These are phyloP conservation scores for Mustelus asterias DNA, from an alignment of 2,113 vertebrate species.

Conservation along the genomic window DNA sequence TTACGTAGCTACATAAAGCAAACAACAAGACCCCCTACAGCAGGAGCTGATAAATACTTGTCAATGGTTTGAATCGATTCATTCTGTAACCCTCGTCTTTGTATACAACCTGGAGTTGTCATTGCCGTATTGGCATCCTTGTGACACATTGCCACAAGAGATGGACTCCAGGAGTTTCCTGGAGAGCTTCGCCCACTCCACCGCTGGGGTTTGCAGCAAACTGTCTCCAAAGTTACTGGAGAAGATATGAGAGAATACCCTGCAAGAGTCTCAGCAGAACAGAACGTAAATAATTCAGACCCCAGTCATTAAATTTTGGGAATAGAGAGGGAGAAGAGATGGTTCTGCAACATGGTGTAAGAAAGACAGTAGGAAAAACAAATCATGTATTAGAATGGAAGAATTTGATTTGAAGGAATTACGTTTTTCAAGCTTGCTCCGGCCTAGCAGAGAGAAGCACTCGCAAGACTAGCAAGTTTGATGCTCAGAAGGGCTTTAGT, in stretches of 20 bases:
- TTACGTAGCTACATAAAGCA: background rate
- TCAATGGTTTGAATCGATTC: background rate
- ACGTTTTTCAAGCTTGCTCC: background rate
- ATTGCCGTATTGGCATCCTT: background rate
- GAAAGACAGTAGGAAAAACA: background rate
- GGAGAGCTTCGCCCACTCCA: background rate
- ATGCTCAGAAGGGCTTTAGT: background rate
- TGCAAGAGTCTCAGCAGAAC: background rate
- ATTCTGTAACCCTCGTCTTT: background rate
- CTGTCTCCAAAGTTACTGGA: background rate
- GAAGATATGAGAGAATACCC: background rate
- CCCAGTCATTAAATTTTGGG: background rate
- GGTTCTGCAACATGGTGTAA: background rate
- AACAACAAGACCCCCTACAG: background rate
- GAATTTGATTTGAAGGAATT: background rate
- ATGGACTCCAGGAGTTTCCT: background rate
- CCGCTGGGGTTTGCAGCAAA: background rate
- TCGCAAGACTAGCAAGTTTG: background rate
- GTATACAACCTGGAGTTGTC: background rate
- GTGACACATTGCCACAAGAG: background rate
- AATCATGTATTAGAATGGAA: slow-evolving; percentile 22
- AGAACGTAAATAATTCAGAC: background rate
- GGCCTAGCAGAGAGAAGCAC: background rate
- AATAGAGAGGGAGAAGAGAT: no score
- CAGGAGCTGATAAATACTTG: background rate